phyloP scores from a whole-genome alignment of 2,797 vertebrate genomes.

The Falco rusticolus region DNA sequence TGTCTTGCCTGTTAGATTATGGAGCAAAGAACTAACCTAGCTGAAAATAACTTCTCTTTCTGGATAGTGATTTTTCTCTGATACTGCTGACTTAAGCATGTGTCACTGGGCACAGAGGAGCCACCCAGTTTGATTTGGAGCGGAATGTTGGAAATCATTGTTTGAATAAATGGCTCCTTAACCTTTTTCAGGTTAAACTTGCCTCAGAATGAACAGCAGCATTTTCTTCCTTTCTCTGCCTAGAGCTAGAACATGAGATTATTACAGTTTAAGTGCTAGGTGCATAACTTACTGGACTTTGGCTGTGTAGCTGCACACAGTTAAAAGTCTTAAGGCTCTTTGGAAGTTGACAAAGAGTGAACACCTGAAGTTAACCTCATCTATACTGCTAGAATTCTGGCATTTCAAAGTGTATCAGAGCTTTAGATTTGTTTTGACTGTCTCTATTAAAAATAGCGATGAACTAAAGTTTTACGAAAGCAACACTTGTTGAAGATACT shows the following conservation, averaged over 20 bases:
- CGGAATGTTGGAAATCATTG: neutral
- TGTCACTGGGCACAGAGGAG: neutral
- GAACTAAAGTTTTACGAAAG: neutral
- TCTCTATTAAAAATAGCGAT: neutral
- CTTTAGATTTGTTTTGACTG: neutral
- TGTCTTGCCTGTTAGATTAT: neutral
- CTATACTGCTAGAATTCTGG: neutral
- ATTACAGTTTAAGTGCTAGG: neutral
- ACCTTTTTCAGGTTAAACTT: neutral
- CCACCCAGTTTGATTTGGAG: neutral
- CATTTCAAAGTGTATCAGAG: neutral
- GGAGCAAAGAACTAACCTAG: neutral
- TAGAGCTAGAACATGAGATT: neutral
- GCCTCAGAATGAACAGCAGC: neutral
- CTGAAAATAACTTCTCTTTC: neutral
- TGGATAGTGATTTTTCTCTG: neutral
- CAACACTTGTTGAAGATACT: neutral
- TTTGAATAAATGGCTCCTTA: neutral
- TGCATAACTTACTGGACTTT: neutral
- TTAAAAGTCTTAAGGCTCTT: neutral
- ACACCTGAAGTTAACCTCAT: neutral
- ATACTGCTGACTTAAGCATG: neutral
- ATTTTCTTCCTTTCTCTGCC: neutral
- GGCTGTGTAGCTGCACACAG: neutral
- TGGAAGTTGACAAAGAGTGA: neutral